phyloP scores from a whole-genome alignment of 2,888 invertebrate species.

The Caenorhabditis doughertyi region DNA sequence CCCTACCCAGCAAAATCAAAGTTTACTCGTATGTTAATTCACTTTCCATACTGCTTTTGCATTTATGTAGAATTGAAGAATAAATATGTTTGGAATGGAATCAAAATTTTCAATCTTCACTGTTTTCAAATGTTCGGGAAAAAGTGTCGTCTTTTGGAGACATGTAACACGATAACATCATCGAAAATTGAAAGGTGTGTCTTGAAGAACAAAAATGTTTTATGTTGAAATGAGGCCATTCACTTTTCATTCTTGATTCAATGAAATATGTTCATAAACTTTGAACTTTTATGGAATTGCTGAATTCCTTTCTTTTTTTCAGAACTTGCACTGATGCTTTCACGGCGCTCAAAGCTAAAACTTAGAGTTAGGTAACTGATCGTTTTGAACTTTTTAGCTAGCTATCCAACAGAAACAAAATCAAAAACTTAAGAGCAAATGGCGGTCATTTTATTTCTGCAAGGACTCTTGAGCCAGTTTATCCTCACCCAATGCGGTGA shows the following conservation, averaged over 20 bases:
- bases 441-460: conserved; percentile 36
- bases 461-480: conserved; percentile 5
- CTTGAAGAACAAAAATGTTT: not conserved
- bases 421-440: conserved; percentile 12
- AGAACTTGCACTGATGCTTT: too few relatives aligned
- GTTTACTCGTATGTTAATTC: conserved; percentile 7
- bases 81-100: conserved; percentile 8
- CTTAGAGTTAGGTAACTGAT: too few relatives aligned
- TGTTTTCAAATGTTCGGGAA: not conserved
- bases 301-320: too few relatives aligned
- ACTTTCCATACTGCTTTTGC: conserved; percentile 37
- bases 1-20: conserved; percentile 2
- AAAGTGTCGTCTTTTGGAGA: conserved; percentile 26
- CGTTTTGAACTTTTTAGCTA: not conserved
- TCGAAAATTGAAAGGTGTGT: conserved; percentile 25
- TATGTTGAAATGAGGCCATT: conserved; percentile 30
- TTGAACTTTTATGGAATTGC: too few relatives aligned
- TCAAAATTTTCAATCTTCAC: not conserved
- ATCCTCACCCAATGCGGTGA: conserved; percentile 50
- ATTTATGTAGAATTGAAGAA: conserved; percentile 24
- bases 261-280: not conserved
- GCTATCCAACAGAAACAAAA: not conserved
- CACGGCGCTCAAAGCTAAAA: too few relatives aligned
- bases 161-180: conserved; percentile 37
- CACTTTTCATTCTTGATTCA: not conserved